Percentiles rank a stretch among this genome's conserved stretches.
Conservation (phyloP, 2,797 vertebrate genomes). For the Premnoplex brunnescens region DNA sequence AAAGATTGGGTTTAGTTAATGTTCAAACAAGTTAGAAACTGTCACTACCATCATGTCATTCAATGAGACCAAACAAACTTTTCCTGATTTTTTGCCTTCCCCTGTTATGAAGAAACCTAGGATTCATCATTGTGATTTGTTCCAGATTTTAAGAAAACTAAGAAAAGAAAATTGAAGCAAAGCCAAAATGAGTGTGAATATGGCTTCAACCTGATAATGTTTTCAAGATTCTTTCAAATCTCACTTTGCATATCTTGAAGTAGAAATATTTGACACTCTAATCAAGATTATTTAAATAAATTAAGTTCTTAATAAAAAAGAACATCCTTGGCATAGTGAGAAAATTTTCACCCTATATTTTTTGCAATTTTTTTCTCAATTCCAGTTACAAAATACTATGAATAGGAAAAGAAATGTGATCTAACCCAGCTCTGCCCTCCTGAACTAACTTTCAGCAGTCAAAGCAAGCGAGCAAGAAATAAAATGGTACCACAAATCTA, state of each 20-base stretch:
- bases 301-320: neutral
- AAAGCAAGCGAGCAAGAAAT: neutral
- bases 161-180: neutral
- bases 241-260: neutral
- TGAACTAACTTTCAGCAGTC: neutral
- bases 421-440: neutral
- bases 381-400: neutral
- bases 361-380: neutral
- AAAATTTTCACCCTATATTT: neutral
- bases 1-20: neutral
- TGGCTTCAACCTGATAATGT: neutral
- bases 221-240: neutral
- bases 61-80: neutral
- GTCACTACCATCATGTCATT: neutral
- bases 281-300: neutral
- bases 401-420: neutral
- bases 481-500: neutral
- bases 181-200: neutral
- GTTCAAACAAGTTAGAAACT: neutral
- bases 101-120: neutral
- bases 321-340: neutral
- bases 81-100: neutral
- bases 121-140: neutral
- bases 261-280: neutral
- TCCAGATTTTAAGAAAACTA: neutral